phyloP scores from a whole-genome alignment of 1,140 invertebrate species.

The Bombus superbus region DNA sequence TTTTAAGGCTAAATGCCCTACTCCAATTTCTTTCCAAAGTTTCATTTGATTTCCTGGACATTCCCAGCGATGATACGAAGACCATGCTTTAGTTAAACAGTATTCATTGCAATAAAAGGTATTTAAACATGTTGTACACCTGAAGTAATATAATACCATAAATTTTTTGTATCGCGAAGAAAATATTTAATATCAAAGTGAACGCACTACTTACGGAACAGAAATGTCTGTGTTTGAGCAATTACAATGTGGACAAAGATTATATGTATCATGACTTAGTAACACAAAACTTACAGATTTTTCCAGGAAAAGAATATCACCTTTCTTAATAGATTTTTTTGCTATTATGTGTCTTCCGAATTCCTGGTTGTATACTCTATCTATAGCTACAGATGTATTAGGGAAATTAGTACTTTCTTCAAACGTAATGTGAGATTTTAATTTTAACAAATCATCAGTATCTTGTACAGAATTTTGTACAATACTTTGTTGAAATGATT shows the following conservation, averaged over 20 bases:
- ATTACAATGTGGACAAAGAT: constrained; percentile 84
- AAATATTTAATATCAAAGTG: background rate
- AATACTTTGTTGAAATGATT: constrained; percentile 5
- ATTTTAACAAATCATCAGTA: constrained; percentile 20
- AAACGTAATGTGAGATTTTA: constrained; percentile 59
- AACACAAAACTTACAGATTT: constrained; percentile 88
- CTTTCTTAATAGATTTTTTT: constrained; percentile 83
- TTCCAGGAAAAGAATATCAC: constrained; percentile 88
- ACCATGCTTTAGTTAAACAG: constrained; percentile 85
- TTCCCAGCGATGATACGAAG: constrained; percentile 88
- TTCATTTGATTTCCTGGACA: constrained; percentile 86
- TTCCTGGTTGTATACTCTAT: constrained; percentile 71
- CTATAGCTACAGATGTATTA: constrained; percentile 73
- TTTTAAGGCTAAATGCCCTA: constrained; percentile 89
- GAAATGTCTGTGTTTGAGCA: constrained; percentile 75
- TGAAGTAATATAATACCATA: constrained; percentile 71
- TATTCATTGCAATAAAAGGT: constrained; percentile 86
- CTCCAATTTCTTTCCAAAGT: constrained; percentile 87
- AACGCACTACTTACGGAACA: constrained; percentile 80
- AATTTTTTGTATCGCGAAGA: background rate
- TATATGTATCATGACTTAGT: constrained; percentile 80
- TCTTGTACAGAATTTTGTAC: constrained; percentile 1
- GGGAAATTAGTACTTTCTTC: constrained; percentile 73
- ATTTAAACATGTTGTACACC: constrained; percentile 86
- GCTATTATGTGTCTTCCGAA: constrained; percentile 84